Conservation (phyloP, 2,888 invertebrate genomes). For the Drosophila pullipes region DNA sequence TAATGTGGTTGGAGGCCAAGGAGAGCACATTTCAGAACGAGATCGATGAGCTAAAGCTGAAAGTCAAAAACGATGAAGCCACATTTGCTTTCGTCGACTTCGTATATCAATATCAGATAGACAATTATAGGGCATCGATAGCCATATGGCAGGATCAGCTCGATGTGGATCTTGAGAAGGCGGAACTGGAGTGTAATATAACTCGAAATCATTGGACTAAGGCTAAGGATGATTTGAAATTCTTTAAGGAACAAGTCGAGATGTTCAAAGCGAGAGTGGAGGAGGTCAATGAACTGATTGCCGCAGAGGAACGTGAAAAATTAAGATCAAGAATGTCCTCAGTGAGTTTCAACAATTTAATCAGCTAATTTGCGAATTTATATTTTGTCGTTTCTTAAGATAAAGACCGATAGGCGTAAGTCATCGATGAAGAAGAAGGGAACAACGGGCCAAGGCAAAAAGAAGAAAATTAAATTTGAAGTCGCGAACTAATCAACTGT, state of each 20-base stretch:
- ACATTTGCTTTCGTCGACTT: constrained; percentile 7
- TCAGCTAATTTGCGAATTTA: background rate
- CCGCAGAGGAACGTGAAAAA: constrained; percentile 4
- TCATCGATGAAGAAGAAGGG: background rate
- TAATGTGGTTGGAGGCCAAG: constrained; percentile 13
- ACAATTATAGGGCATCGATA: constrained; percentile 2
- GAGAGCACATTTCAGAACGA: constrained; percentile 26
- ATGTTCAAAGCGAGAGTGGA: constrained; percentile 38
- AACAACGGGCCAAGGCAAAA: background rate
- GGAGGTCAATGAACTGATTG: constrained; percentile 24
- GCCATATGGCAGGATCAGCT: constrained; percentile 42
- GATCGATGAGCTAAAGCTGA: background rate
- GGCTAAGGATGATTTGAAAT: constrained; percentile 44
- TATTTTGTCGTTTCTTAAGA: background rate
- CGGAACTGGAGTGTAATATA: constrained; percentile 37
- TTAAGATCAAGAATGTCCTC: background rate
- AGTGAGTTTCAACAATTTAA: background rate
- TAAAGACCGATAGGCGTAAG: background rate
- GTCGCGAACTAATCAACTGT: constrained; percentile 23
- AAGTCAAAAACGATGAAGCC: background rate
- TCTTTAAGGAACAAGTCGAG: constrained; percentile 31
- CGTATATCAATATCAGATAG: constrained; percentile 21
- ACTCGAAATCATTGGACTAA: constrained; percentile 18
- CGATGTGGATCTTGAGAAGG: constrained; percentile 50
- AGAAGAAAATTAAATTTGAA: constrained; percentile 12